phyloP scores from a whole-genome alignment of 2,113 vertebrate species.

The Eublepharis macularius region DNA sequence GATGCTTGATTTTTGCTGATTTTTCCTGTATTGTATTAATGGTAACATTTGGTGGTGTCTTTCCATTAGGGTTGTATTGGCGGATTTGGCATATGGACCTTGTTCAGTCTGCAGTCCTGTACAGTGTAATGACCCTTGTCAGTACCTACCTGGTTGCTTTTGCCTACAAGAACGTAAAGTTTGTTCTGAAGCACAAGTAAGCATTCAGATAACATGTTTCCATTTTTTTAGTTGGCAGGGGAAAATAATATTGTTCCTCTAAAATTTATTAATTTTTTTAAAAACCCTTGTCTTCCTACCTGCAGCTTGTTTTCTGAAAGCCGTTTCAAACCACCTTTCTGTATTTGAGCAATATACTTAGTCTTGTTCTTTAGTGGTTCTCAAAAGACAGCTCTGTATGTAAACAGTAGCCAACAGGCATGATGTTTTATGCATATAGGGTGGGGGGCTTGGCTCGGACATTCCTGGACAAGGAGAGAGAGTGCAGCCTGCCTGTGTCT shows the following conservation, averaged over 20 bases:
- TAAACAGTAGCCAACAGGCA: not conserved
- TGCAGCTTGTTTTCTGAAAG: not conserved
- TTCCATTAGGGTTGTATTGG: constrained; percentile 91
- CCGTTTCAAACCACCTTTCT: not conserved
- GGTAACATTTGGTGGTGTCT: too few relatives aligned
- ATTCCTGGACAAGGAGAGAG: too few relatives aligned
- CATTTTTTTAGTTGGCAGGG: not conserved
- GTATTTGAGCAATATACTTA: not conserved
- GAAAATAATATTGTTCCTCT: not conserved
- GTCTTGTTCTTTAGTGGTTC: not conserved
- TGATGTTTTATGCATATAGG: not conserved
- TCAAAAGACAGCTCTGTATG: not conserved
- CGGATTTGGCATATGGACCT: constrained; percentile 99
- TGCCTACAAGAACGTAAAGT: constrained; percentile 98
- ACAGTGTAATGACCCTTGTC: constrained; percentile 95
- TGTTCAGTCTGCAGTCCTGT: constrained; percentile 95
- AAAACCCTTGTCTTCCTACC: too few relatives aligned
- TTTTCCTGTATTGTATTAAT: not conserved
- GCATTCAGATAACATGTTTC: constrained; percentile 1
- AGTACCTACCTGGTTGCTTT: constrained; percentile 98
- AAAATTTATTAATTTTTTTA: not conserved
- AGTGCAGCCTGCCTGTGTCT: too few relatives aligned
- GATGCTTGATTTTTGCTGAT: not conserved
- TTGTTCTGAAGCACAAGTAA: constrained; percentile 99
- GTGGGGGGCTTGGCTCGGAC: too few relatives aligned